phyloP scores from a whole-genome alignment of 1,140 invertebrate species.

The Ceratosolen solmsi region DNA sequence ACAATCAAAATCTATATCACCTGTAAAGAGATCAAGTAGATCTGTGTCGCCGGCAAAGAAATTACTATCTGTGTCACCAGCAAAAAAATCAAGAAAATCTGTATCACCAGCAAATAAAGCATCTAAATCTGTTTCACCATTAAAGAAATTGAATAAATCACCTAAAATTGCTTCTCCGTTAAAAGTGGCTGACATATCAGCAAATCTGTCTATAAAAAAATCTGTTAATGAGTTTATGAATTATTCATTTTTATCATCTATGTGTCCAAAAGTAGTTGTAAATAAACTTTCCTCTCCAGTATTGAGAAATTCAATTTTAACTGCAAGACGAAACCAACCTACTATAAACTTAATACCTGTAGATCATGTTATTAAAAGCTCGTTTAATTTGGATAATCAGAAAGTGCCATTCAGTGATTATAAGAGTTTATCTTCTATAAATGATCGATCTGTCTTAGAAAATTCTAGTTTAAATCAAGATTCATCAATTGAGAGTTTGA shows the following conservation, averaged over 20 bases:
- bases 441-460: neutral
- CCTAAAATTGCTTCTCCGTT: neutral
- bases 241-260: neutral
- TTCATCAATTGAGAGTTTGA: constrained; percentile 11
- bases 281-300: constrained; percentile 48
- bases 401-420: neutral
- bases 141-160: constrained; percentile 34
- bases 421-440: neutral
- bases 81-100: constrained; percentile 8
- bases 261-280: constrained; percentile 54
- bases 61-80: neutral
- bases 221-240: neutral
- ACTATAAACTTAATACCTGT: constrained; percentile 33
- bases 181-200: neutral
- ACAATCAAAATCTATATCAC: neutral
- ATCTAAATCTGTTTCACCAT: neutral
- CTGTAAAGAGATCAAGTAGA: constrained; percentile 30
- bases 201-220: neutral
- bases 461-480: neutral
- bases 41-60: constrained; percentile 28
- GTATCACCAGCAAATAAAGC: constrained; percentile 8
- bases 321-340: constrained; percentile 26
- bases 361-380: constrained; percentile 3
- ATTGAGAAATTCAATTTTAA: constrained; percentile 15
- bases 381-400: neutral